A percentile compares a stretch with the other conserved stretches of the same genome.
These are phyloP conservation scores for Orchestes rusci DNA, from an alignment of 2,888 invertebrate genomes.

Conservation along the genomic window DNA sequence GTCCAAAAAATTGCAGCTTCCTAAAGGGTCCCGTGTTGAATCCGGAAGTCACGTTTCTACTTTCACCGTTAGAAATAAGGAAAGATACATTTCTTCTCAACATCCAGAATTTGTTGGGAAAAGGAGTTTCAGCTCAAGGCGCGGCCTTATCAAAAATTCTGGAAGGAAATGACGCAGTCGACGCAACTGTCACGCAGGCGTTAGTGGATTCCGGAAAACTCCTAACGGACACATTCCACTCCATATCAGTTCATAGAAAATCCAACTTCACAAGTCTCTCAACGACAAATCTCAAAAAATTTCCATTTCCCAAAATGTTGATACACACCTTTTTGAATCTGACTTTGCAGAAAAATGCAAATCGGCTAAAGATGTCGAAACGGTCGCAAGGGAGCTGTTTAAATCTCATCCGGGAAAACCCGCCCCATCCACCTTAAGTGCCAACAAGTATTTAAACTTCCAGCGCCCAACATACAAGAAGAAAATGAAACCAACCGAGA, in stretches of 20 bases:
- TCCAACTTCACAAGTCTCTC: background rate
- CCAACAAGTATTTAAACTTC: constrained; percentile 3
- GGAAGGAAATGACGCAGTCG: background rate
- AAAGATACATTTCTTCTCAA: constrained; percentile 5
- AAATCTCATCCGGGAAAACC: background rate
- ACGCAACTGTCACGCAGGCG: background rate
- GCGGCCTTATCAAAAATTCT: background rate
- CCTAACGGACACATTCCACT: background rate
- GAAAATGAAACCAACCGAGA: constrained; percentile 1
- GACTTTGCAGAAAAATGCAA: constrained; percentile 4
- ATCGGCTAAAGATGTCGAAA: background rate
- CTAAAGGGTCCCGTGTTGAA: constrained; percentile 8
- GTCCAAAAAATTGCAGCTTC: constrained; percentile 3
- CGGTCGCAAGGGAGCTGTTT: background rate
- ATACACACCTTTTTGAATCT: background rate
- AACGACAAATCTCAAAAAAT: constrained; percentile 1
- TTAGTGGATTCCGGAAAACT: constrained; percentile 1
- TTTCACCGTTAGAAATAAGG: constrained; percentile 1
- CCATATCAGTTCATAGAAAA: background rate
- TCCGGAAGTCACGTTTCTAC: constrained; percentile 7
- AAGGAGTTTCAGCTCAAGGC: constrained; percentile 1
- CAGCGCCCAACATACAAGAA: constrained; percentile 1
- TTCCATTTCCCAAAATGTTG: background rate
- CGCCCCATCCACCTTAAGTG: background rate
- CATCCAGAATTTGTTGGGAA: constrained; percentile 6